These are phyloP conservation scores for Drosophila carrolli DNA, from an alignment of 1,140 invertebrate genomes.

Conservation along the genomic window DNA sequence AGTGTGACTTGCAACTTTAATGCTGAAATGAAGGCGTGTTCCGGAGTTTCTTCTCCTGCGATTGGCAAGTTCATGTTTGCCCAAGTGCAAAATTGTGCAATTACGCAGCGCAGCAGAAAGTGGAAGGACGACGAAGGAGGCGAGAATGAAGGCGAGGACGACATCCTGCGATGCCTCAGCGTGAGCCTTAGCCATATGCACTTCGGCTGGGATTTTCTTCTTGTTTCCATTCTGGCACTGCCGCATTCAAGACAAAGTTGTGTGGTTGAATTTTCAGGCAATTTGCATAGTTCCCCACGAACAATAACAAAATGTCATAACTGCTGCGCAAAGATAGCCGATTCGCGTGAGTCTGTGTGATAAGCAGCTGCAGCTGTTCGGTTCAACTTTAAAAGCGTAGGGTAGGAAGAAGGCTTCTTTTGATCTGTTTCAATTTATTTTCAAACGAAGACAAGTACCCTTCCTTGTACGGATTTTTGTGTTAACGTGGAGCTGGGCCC, in stretches of 20 bases:
- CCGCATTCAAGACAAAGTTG: slow-evolving; percentile 40
- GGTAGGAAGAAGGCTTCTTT: neutral
- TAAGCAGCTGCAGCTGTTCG: slow-evolving; percentile 36
- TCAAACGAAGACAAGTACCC: slow-evolving; percentile 3
- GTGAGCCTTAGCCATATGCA: slow-evolving; percentile 30
- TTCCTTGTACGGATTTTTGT: slow-evolving; percentile 10
- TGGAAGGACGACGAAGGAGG: slow-evolving; percentile 12
- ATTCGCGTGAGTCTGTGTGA: slow-evolving; percentile 14
- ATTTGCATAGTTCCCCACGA: slow-evolving; percentile 44
- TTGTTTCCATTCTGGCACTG: slow-evolving; percentile 16
- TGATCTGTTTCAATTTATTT: slow-evolving; percentile 11
- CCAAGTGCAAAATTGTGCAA: slow-evolving; percentile 77
- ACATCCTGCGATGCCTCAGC: slow-evolving; percentile 15
- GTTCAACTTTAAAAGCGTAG: neutral
- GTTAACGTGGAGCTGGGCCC: slow-evolving; percentile 11
- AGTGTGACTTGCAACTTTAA: slow-evolving; percentile 4
- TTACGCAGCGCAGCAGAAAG: slow-evolving; percentile 55
- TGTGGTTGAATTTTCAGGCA: slow-evolving; percentile 39
- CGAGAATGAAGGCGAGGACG: slow-evolving; percentile 12
- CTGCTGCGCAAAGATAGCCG: slow-evolving; percentile 22
- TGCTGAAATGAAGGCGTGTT: neutral
- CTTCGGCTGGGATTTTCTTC: slow-evolving; percentile 21
- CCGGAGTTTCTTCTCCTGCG: slow-evolving; percentile 14
- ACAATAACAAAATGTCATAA: slow-evolving; percentile 43
- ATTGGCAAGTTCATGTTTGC: slow-evolving; percentile 77